Percentiles rank a stretch among this genome's conserved stretches.
phyloP scores from a whole-genome alignment of 2,797 vertebrate species.

The Delichon dasypus region DNA sequence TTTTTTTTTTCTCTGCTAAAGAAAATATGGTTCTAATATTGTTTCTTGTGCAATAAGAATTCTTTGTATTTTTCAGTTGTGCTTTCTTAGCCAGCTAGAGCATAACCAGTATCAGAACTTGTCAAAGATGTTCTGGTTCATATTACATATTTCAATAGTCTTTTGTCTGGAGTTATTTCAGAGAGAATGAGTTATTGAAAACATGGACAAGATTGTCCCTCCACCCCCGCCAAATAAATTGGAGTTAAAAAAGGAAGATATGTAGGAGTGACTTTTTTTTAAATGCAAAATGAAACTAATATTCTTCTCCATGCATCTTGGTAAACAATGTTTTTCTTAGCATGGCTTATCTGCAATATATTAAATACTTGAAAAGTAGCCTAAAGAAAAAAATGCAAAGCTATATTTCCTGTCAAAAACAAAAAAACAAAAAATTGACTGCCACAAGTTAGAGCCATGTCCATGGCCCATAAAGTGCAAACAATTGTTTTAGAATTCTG shows the following conservation, averaged over 20 bases:
- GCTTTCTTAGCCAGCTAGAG: conserved; percentile 4
- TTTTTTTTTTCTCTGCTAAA: neutral
- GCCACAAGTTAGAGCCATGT: neutral
- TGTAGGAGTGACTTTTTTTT: neutral
- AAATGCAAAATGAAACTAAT: neutral
- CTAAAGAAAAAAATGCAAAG: neutral
- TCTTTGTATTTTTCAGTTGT: neutral
- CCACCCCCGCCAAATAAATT: neutral
- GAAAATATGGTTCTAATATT: conserved; percentile 47
- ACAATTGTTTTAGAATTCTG: neutral
- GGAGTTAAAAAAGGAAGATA: neutral
- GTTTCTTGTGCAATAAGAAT: neutral
- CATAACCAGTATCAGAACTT: neutral
- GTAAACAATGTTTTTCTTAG: neutral
- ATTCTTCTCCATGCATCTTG: neutral
- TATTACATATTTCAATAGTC: conserved; percentile 29
- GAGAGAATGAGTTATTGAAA: conserved; percentile 16
- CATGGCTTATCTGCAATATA: neutral
- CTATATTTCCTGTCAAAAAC: neutral
- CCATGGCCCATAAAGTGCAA: neutral
- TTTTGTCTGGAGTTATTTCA: conserved; percentile 40
- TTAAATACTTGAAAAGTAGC: neutral
- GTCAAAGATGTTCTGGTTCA: conserved; percentile 36
- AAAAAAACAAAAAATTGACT: neutral
- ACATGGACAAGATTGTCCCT: neutral